Conservation (phyloP, 2,888 invertebrate species). For the Adelphocoris suturalis region DNA sequence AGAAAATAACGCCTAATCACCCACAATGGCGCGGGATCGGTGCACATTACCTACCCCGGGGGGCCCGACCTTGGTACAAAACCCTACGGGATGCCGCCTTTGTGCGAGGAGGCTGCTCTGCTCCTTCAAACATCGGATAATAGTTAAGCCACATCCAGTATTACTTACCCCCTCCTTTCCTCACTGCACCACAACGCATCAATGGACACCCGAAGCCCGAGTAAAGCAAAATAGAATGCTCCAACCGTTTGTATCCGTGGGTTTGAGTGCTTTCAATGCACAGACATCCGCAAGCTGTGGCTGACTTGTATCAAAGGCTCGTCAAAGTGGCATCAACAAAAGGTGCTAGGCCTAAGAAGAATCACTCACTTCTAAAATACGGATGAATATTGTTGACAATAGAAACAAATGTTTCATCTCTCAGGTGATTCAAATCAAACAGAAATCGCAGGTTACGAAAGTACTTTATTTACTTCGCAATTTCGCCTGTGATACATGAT, state of each 20-base stretch:
- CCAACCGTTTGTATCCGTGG: conserved; percentile 29
- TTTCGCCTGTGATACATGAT: too few species aligned
- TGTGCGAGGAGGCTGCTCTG: not conserved
- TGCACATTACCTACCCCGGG: conserved; percentile 64
- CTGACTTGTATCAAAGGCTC: conserved; percentile 36
- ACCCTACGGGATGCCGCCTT: conserved; percentile 30
- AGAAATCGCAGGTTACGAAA: too few species aligned
- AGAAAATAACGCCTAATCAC: conserved; percentile 62
- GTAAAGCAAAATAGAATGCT: conserved; percentile 41
- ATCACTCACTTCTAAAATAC: not conserved
- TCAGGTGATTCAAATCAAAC: too few species aligned
- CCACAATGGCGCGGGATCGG: conserved; percentile 63
- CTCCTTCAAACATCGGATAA: conserved; percentile 52
- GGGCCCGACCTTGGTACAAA: conserved; percentile 43
- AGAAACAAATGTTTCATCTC: too few species aligned
- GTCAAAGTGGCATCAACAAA: conserved; percentile 1
- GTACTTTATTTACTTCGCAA: too few species aligned
- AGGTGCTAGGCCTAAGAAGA: not conserved
- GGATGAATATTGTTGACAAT: not conserved
- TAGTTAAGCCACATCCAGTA: conserved; percentile 55
- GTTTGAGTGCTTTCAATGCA: conserved; percentile 9
- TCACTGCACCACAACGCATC: not conserved
- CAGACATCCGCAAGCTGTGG: conserved; percentile 41
- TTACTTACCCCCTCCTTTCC: conserved; percentile 17
- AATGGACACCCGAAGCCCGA: conserved; percentile 29